Conservation (phyloP, 30 jellyfish, hydroid and myxozoan genomes). For the Aurelia sp. region DNA sequence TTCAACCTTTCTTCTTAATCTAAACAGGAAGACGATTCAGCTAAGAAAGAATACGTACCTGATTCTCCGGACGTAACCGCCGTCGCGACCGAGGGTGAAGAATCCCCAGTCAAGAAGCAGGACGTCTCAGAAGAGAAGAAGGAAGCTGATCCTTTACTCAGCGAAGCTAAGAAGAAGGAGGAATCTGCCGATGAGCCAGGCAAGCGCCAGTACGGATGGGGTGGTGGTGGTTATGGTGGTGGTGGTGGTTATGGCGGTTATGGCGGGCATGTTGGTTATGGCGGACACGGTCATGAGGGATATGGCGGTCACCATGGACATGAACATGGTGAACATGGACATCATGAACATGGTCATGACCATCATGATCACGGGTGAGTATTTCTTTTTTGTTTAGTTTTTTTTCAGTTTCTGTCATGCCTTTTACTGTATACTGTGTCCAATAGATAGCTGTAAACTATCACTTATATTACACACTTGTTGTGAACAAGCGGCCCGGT, state of each 20-base stretch:
- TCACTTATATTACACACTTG: no score
- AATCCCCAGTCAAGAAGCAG: slow-evolving; percentile 58
- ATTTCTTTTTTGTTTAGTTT: background rate
- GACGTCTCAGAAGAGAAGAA: slow-evolving; percentile 28
- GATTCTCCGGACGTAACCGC: slow-evolving; percentile 42
- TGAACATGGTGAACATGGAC: slow-evolving; percentile 97
- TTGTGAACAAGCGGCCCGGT: no score
- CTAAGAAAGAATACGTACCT: slow-evolving; percentile 59
- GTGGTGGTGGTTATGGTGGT: slow-evolving; percentile 64
- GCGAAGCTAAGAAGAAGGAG: slow-evolving; percentile 23
- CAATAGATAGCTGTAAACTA: no score
- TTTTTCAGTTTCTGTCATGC: no score
- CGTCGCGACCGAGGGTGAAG: slow-evolving; percentile 75
- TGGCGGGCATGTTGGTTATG: slow-evolving; percentile 32
- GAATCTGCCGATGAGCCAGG: slow-evolving; percentile 63
- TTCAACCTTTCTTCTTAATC: no score
- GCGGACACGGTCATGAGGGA: slow-evolving; percentile 62
- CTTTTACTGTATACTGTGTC: no score
- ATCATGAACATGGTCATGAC: slow-evolving; percentile 96
- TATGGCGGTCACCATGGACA: slow-evolving; percentile 85
- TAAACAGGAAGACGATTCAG: slow-evolving; percentile 50
- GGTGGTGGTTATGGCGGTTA: slow-evolving; percentile 42
- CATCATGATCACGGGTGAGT: slow-evolving; percentile 95
- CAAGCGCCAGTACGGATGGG: slow-evolving; percentile 89
- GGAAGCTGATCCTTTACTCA: slow-evolving; percentile 2